Evolutionary conservation across 2,888 invertebrate species (phyloP).

Genomic region (Branchipolynoe longqiensis): DNA sequence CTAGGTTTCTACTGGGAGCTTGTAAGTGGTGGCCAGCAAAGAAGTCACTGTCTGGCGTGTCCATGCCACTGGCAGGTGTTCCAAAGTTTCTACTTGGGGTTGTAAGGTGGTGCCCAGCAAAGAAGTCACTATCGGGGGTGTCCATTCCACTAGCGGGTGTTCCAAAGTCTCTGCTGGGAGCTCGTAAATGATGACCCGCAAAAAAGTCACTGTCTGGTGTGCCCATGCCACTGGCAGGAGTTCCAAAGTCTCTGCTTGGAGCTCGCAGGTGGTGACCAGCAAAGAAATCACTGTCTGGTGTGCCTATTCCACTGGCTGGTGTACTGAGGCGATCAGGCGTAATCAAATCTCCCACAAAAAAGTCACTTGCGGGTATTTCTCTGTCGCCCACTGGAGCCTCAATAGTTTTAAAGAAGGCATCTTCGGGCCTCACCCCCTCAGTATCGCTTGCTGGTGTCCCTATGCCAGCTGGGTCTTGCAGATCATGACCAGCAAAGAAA

Average conservation of each 20-base stretch:
- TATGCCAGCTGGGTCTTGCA: background rate
- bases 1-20: background rate
- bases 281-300: slow-evolving; percentile 27
- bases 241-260: slow-evolving; percentile 42
- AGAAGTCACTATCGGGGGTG: slow-evolving; percentile 45
- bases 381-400: slow-evolving; percentile 20
- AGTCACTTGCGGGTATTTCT: no score
- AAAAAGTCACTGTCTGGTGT: slow-evolving; percentile 35
- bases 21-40: slow-evolving; percentile 11
- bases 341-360: no score
- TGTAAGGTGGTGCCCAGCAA: slow-evolving; percentile 45
- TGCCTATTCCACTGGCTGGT: background rate
- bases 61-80: slow-evolving; percentile 17
- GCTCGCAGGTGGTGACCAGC: slow-evolving; percentile 27
- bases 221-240: background rate
- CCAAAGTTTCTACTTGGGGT: slow-evolving; percentile 14
- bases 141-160: slow-evolving; percentile 29
- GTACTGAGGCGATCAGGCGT: no score
- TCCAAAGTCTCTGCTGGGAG: background rate
- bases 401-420: background rate
- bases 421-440: background rate
- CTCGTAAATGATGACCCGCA: slow-evolving; percentile 3
- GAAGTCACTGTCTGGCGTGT: slow-evolving; percentile 7
- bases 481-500: slow-evolving; percentile 45
- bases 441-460: slow-evolving; percentile 34